Evolutionary conservation across 2,113 vertebrate species (phyloP).

Genomic region (Melanerpes formicivorus): DNA sequence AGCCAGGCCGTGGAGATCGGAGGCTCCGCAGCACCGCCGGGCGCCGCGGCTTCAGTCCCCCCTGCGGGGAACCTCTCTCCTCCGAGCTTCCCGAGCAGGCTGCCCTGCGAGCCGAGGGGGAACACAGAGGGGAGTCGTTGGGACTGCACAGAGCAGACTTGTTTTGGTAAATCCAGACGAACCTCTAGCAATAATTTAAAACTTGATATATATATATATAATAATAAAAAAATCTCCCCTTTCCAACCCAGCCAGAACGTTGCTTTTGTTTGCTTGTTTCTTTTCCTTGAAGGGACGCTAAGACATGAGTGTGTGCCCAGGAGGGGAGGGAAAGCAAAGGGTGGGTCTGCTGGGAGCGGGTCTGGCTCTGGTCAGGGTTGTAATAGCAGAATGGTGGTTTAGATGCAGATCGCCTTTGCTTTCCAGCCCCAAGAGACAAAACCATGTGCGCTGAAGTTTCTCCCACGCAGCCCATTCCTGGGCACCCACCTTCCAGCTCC

Average conservation of each 20-base stretch:
- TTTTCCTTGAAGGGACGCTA: conserved; percentile 60
- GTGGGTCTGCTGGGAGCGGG: background rate
- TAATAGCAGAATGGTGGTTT: conserved; percentile 63
- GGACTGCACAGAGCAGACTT: conserved; percentile 70
- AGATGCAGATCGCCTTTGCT: conserved; percentile 59
- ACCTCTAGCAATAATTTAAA: conserved; percentile 86
- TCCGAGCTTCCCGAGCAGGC: conserved; percentile 64
- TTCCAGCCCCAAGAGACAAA: conserved; percentile 66
- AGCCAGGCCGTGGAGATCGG: conserved; percentile 13
- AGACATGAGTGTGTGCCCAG: conserved; percentile 65
- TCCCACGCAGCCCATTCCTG: conserved; percentile 60
- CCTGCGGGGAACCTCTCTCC: conserved; percentile 32
- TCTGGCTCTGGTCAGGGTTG: conserved; percentile 62
- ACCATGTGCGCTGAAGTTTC: conserved; percentile 58
- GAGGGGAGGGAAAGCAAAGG: conserved; percentile 14
- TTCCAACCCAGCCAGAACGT: conserved; percentile 65
- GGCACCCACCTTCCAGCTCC: conserved; percentile 58
- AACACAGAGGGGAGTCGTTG: conserved; percentile 6
- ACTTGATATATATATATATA: conserved; percentile 82
- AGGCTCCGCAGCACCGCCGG: conserved; percentile 16
- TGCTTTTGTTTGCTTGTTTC: background rate
- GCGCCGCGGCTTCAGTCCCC: conserved; percentile 46
- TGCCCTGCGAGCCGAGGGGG: conserved; percentile 64
- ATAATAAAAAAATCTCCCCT: conserved; percentile 76
- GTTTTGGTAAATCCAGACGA: conserved; percentile 82